Percentiles rank a stretch among this genome's conserved stretches.
Conservation (phyloP, 2,113 vertebrate genomes). For the Zingel zingel region DNA sequence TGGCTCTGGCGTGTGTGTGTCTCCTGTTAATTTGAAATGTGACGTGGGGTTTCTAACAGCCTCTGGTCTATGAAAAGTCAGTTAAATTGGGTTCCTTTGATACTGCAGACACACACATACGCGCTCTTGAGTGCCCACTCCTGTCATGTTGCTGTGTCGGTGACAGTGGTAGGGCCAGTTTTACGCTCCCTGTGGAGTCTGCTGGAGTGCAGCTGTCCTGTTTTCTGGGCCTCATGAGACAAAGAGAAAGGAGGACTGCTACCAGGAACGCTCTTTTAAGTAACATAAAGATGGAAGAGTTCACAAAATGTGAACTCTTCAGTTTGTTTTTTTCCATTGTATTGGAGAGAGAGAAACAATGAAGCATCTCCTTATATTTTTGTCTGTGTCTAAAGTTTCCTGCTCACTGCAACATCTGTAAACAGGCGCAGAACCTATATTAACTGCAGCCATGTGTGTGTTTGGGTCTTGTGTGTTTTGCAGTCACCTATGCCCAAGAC, state of each 20-base stretch:
- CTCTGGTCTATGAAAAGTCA: neutral
- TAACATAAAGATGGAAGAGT: neutral
- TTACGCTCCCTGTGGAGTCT: conserved; percentile 44
- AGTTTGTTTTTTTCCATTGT: too few relatives aligned
- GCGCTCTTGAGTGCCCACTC: neutral
- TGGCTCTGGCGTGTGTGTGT: neutral
- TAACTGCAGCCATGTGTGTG: neutral
- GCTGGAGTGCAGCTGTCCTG: conserved; percentile 46
- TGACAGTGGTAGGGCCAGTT: neutral
- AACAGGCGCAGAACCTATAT: neutral
- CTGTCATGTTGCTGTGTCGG: neutral
- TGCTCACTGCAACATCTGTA: neutral
- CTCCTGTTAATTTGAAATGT: conserved; percentile 25
- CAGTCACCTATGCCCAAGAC: conserved; percentile 96
- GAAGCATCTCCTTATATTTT: neutral
- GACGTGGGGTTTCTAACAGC: neutral
- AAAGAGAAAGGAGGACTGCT: conserved; percentile 17
- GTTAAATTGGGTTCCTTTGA: neutral
- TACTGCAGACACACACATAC: neutral
- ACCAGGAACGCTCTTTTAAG: neutral
- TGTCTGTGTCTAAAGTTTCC: neutral
- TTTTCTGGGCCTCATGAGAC: conserved; percentile 29
- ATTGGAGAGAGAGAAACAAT: neutral
- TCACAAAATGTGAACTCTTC: neutral
- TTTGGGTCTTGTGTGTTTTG: conserved; percentile 19